Percentiles rank a stretch among this genome's conserved stretches.
These are phyloP conservation scores for Hydroisotoma schaefferi DNA, from an alignment of 2,888 invertebrate genomes.

Conservation along the genomic window DNA sequence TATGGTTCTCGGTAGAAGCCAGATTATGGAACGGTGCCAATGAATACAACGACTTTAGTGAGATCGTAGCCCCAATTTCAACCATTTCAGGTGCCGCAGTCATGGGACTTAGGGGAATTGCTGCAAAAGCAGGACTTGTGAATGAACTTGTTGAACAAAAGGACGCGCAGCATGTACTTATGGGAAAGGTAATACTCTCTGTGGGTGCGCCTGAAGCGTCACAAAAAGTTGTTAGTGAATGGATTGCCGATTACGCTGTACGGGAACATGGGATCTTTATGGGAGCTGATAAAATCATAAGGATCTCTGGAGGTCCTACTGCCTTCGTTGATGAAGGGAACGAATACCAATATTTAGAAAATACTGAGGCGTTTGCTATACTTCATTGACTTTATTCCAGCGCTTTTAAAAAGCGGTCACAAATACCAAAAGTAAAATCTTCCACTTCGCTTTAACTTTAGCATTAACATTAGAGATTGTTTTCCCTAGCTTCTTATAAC, in stretches of 20 bases:
- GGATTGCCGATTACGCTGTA: constrained; percentile 34
- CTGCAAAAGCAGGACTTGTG: constrained; percentile 25
- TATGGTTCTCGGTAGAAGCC: constrained; percentile 16
- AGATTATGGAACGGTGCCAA: constrained; percentile 5
- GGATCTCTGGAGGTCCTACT: constrained; percentile 34
- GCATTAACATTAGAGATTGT: no score
- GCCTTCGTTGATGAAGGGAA: constrained; percentile 27
- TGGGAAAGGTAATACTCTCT: constrained; percentile 33
- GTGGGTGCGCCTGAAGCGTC: constrained; percentile 24
- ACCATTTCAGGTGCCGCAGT: constrained; percentile 1
- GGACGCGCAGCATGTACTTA: constrained; percentile 18
- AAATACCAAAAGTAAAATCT: no score
- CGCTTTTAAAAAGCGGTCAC: no score
- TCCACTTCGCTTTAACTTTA: no score
- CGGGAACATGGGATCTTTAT: constrained; percentile 33
- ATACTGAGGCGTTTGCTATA: constrained; percentile 20
- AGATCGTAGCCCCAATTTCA: constrained; percentile 4
- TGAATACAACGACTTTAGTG: constrained; percentile 5
- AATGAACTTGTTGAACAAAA: constrained; percentile 23
- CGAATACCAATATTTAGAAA: constrained; percentile 26
- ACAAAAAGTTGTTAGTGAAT: constrained; percentile 25
- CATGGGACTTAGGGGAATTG: constrained; percentile 22
- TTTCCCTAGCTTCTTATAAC: no score
- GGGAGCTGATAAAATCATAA: constrained; percentile 29
- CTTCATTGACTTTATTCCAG: constrained; percentile 12